Conservation (phyloP, 2,797 vertebrate species). For the Chiloscyllium punctatum region DNA sequence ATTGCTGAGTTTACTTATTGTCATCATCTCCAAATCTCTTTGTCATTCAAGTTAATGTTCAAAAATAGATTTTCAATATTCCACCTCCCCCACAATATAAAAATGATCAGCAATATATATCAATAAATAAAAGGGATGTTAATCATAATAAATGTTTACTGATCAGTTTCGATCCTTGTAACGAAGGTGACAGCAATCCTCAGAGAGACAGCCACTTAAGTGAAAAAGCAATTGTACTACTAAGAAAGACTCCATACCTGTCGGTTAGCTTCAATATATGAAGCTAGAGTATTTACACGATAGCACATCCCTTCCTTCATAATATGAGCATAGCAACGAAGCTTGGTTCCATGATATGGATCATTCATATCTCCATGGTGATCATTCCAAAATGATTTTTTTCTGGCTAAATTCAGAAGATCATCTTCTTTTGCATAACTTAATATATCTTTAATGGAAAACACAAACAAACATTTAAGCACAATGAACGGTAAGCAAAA, state of each 20-base stretch:
- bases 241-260: slow-evolving; percentile 65
- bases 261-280: slow-evolving; percentile 90
- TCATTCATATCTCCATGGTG: slow-evolving; percentile 79
- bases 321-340: slow-evolving; percentile 91
- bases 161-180: background rate
- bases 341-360: slow-evolving; percentile 73
- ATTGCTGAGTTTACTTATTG: background rate
- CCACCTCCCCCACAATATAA: background rate
- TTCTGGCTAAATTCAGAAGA: slow-evolving; percentile 71
- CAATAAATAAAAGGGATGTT: background rate
- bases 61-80: background rate
- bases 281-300: slow-evolving; percentile 83
- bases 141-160: background rate
- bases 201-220: background rate
- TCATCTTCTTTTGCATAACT: slow-evolving; percentile 66
- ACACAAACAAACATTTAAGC: slow-evolving; percentile 43
- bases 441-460: slow-evolving; percentile 61
- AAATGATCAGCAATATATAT: background rate
- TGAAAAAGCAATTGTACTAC: background rate
- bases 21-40: background rate
- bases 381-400: slow-evolving; percentile 87
- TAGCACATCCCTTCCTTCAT: slow-evolving; percentile 87
- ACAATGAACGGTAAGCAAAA: background rate
- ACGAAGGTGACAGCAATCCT: background rate
- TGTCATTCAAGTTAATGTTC: background rate